Percentiles rank a stretch among this genome's conserved stretches.
These are phyloP conservation scores for Idaea dimidiata DNA, from an alignment of 2,888 invertebrate species.

Conservation along the genomic window DNA sequence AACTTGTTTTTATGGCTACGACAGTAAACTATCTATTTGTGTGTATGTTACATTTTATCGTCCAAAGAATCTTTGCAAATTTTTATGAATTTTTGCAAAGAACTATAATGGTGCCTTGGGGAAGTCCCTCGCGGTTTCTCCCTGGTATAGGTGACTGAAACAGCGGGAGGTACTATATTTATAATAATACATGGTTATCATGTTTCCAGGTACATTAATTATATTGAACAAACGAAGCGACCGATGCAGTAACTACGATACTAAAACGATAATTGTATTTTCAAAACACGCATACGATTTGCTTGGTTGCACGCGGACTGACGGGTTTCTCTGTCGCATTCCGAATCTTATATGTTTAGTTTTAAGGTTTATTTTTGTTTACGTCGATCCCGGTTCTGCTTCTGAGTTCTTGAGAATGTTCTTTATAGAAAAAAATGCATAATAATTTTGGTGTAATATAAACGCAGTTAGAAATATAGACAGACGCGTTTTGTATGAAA, in stretches of 20 bases:
- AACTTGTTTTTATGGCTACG: too few species aligned
- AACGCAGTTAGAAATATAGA: neutral
- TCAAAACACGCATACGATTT: slow-evolving; percentile 60
- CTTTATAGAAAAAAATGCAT: neutral
- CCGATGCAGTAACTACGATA: slow-evolving; percentile 41
- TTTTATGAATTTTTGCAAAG: too few species aligned
- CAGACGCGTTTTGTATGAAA: neutral
- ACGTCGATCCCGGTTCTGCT: slow-evolving; percentile 46
- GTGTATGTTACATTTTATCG: too few species aligned
- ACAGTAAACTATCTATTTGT: too few species aligned
- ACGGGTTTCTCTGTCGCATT: slow-evolving; percentile 66
- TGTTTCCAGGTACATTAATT: slow-evolving; percentile 58
- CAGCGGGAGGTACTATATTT: neutral
- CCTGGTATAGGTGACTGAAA: too few species aligned
- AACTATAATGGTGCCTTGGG: too few species aligned
- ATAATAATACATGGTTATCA: slow-evolving; percentile 3
- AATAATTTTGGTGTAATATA: neutral
- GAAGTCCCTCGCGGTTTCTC: too few species aligned
- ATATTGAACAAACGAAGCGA: slow-evolving; percentile 33
- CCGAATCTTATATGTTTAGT: slow-evolving; percentile 68
- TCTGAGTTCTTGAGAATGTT: neutral
- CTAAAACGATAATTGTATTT: slow-evolving; percentile 53
- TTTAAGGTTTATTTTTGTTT: slow-evolving; percentile 67
- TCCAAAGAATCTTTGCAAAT: too few species aligned
- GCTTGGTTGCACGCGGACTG: slow-evolving; percentile 69